These are phyloP conservation scores for Zaprionus africanus DNA, from an alignment of 1,140 invertebrate genomes.

Conservation along the genomic window DNA sequence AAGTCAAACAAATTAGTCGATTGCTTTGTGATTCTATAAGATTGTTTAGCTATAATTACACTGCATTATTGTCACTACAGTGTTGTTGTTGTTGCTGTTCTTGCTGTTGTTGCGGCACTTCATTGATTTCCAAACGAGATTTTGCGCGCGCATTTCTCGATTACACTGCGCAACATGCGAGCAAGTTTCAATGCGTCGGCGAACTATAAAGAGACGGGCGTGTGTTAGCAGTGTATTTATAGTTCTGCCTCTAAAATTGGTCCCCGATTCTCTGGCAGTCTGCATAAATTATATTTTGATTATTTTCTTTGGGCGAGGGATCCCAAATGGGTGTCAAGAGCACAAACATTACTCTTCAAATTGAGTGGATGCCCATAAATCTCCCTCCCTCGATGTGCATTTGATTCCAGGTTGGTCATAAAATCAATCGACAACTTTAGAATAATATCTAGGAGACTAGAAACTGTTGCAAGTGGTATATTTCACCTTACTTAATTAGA, in stretches of 20 bases:
- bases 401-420: neutral
- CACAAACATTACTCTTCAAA: conserved; percentile 46
- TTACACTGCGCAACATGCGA: conserved; percentile 49
- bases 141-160: conserved; percentile 38
- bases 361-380: conserved; percentile 41
- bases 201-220: neutral
- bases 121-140: conserved; percentile 71
- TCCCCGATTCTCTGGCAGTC: neutral
- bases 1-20: conserved; percentile 75
- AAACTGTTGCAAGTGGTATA: neutral
- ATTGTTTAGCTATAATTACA: conserved; percentile 68
- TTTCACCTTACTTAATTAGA: neutral
- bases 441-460: neutral
- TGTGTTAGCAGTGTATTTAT: conserved; percentile 26
- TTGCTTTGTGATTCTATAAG: conserved; percentile 52
- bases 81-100: conserved; percentile 39
- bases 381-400: conserved; percentile 16
- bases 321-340: conserved; percentile 42
- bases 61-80: conserved; percentile 59
- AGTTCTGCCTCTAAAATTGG: conserved; percentile 23
- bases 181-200: neutral
- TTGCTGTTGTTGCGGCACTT: conserved; percentile 65
- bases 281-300: conserved; percentile 58
- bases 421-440: conserved; percentile 10
- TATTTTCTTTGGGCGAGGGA: conserved; percentile 32